Evolutionary conservation across 2,113 vertebrate species (phyloP).

Genomic region (Rhynchomys soricoides): DNA sequence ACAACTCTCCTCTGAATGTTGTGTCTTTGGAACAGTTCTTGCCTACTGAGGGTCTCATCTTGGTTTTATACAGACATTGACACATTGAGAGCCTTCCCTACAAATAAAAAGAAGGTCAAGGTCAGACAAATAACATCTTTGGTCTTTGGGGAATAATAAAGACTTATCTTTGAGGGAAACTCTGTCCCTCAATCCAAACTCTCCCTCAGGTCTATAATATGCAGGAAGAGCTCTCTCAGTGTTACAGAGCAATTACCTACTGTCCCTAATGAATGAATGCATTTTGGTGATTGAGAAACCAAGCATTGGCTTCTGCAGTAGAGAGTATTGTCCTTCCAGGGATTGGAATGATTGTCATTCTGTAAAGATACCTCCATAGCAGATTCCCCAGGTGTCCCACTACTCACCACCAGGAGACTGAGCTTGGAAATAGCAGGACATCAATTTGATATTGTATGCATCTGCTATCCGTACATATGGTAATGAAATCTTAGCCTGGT

Average conservation of each 20-base stretch:
- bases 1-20: not conserved
- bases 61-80: conserved; percentile 9
- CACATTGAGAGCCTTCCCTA: not conserved
- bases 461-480: not conserved
- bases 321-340: conserved; percentile 32
- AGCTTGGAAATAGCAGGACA: not conserved
- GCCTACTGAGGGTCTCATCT: not conserved
- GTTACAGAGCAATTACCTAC: not conserved
- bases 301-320: not conserved
- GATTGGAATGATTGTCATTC: not conserved
- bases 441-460: not conserved
- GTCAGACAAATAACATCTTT: not conserved
- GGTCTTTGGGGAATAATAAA: conserved; percentile 23
- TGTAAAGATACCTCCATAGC: conserved; percentile 9
- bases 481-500: not conserved
- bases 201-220: not conserved
- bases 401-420: not conserved
- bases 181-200: not conserved
- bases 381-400: not conserved
- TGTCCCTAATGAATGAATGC: not conserved
- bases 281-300: not conserved
- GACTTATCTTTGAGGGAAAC: not conserved
- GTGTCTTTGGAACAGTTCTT: not conserved
- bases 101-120: not conserved
- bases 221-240: not conserved